These are phyloP conservation scores for Syritta pipiens DNA, from an alignment of 2,888 invertebrate species.

Conservation along the genomic window DNA sequence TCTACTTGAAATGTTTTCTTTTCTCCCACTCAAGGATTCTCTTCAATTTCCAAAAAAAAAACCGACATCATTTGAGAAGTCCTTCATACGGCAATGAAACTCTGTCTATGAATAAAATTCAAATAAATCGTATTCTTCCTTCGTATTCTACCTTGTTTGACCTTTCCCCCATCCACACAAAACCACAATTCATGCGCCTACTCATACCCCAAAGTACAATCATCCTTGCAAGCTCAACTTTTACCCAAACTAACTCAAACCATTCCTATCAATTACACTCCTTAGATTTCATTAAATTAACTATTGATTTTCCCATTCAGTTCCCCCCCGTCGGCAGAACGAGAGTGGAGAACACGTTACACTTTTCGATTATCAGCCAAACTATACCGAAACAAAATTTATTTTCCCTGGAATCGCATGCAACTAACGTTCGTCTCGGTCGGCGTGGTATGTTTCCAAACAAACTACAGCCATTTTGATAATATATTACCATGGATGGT, in stretches of 20 bases:
- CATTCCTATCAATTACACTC: not conserved
- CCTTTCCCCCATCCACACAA: not conserved
- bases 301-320: conserved; percentile 45
- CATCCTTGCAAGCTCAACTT: not conserved
- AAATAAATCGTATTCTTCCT: no score
- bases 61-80: no score
- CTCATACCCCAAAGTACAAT: not conserved
- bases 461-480: conserved; percentile 4
- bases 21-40: no score
- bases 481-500: conserved; percentile 22
- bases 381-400: conserved; percentile 29
- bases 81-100: no score
- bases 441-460: not conserved
- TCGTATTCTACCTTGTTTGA: not conserved
- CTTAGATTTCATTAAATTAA: conserved; percentile 44
- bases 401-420: conserved; percentile 42
- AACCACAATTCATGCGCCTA: not conserved
- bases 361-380: conserved; percentile 37
- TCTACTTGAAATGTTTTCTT: no score
- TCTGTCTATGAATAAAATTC: no score
- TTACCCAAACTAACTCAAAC: not conserved
- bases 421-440: conserved; percentile 9
- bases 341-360: not conserved
- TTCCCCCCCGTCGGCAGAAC: no score
- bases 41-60: no score